phyloP scores from a whole-genome alignment of 2,113 vertebrate genomes.

The Pholis gunnellus region DNA sequence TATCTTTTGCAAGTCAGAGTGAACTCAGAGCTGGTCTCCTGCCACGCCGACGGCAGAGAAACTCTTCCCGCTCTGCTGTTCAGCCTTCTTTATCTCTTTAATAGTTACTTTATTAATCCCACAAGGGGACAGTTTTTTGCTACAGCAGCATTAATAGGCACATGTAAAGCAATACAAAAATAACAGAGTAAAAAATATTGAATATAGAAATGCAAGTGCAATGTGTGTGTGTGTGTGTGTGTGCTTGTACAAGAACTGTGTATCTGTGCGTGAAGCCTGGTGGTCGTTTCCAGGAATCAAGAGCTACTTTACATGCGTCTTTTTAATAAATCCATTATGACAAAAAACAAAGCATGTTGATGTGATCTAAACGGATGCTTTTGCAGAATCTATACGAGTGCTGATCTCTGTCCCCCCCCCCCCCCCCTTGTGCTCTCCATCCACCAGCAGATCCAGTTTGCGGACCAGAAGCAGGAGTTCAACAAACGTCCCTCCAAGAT shows the following conservation, averaged over 20 bases:
- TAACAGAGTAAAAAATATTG: no score
- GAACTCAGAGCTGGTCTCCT: conserved; percentile 21
- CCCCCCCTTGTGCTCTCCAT: neutral
- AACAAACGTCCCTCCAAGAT: conserved; percentile 98
- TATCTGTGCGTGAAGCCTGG: neutral
- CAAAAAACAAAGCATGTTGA: neutral
- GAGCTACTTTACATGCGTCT: no score
- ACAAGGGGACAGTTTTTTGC: no score
- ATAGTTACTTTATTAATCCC: no score
- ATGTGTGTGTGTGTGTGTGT: neutral
- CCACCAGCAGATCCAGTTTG: conserved; percentile 93
- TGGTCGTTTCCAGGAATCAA: neutral
- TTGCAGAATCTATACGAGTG: neutral
- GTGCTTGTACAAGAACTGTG: neutral
- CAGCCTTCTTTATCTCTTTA: neutral
- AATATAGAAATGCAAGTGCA: no score
- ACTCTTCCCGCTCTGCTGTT: neutral
- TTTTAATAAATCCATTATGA: no score
- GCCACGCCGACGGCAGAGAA: neutral
- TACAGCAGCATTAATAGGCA: no score
- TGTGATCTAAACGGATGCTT: neutral
- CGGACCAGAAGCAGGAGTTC: conserved; percentile 98
- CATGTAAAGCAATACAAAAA: no score
- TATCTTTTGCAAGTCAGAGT: conserved; percentile 43
- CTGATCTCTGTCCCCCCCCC: conserved; percentile 13